Percentiles rank a stretch among this genome's conserved stretches.
phyloP scores from a whole-genome alignment of 2,797 vertebrate genomes.

The Eulemur mongoz region DNA sequence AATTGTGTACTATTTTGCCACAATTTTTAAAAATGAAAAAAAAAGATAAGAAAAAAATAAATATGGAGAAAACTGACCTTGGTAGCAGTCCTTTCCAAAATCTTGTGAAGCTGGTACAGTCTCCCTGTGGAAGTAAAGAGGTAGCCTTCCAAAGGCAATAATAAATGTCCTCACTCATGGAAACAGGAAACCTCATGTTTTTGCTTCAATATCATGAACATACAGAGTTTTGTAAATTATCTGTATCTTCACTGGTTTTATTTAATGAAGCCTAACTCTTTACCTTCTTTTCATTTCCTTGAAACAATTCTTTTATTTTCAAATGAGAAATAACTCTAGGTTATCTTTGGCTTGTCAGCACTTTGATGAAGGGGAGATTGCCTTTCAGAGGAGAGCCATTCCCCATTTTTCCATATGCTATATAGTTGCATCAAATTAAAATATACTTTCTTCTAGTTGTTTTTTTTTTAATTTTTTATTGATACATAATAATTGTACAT shows the following conservation, averaged over 20 bases:
- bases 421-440: not conserved
- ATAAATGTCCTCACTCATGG: not conserved
- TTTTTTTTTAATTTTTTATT: not conserved
- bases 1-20: not conserved
- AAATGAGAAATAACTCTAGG: not conserved
- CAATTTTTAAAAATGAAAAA: not conserved
- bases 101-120: not conserved
- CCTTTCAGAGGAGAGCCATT: not conserved
- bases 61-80: not conserved
- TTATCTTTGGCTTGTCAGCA: not conserved
- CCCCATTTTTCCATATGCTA: not conserved
- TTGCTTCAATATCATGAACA: not conserved
- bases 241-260: not conserved
- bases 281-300: not conserved
- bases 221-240: not conserved
- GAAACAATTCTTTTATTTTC: constrained; percentile 2
- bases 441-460: not conserved
- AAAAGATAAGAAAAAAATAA: too few species aligned
- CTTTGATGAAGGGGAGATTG: not conserved
- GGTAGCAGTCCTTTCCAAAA: not conserved
- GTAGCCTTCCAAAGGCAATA: not conserved
- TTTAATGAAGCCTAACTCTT: not conserved
- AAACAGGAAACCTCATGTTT: not conserved
- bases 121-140: not conserved
- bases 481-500: too few species aligned